Conservation (phyloP, 2,888 invertebrate species). For the Parnassius apollo region DNA sequence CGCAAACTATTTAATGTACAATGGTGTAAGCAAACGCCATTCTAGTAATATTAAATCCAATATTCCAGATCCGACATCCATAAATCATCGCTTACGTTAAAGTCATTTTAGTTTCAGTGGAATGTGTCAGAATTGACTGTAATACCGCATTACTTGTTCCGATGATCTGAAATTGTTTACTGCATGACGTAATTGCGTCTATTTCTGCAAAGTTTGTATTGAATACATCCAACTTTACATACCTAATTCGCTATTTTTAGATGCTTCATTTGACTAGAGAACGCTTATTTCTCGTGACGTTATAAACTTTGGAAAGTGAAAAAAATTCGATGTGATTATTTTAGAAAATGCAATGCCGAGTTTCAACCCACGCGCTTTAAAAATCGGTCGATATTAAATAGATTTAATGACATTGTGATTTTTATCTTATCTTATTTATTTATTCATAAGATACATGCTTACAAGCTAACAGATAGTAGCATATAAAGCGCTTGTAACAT, state of each 20-base stretch:
- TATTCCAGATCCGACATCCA: constrained; percentile 12
- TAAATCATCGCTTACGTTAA: constrained; percentile 23
- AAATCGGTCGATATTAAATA: constrained; percentile 13
- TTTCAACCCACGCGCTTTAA: constrained; percentile 17
- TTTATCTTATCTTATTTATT: background rate
- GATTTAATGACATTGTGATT: constrained; percentile 1
- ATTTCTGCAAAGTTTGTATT: constrained; percentile 25
- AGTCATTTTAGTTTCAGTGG: constrained; percentile 16
- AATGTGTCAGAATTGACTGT: constrained; percentile 22
- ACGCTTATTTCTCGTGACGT: constrained; percentile 16
- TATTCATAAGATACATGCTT: no score
- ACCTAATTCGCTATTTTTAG: constrained; percentile 23
- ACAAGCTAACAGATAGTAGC: no score
- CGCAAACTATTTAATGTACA: no score
- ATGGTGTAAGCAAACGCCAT: no score
- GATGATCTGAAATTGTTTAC: constrained; percentile 24
- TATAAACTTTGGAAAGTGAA: constrained; percentile 11
- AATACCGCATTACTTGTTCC: constrained; percentile 8
- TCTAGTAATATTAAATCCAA: constrained; percentile 13
- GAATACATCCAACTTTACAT: constrained; percentile 24
- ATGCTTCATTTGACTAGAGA: constrained; percentile 16
- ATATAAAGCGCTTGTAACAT: no score
- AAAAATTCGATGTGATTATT: constrained; percentile 18
- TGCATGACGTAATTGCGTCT: constrained; percentile 23
- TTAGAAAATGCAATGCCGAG: constrained; percentile 16